These are phyloP conservation scores for Drosophila basisetae DNA, from an alignment of 2,888 invertebrate species.

Conservation along the genomic window DNA sequence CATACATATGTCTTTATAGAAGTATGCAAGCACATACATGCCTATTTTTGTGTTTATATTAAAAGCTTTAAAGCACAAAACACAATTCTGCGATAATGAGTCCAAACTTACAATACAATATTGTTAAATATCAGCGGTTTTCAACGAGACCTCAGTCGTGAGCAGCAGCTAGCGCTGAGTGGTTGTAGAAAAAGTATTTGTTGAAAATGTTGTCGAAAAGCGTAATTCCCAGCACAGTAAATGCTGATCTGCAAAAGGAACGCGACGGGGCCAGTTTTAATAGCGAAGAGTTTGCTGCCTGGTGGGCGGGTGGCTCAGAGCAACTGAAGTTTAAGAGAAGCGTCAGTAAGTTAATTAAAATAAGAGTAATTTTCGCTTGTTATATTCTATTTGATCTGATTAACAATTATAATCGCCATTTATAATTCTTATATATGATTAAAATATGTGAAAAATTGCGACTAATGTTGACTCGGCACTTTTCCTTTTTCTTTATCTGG, in stretches of 20 bases:
- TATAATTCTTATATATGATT: background rate
- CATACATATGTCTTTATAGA: background rate
- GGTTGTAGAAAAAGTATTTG: constrained; percentile 5
- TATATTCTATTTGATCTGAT: background rate
- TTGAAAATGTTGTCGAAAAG: constrained; percentile 52
- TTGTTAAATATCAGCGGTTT: background rate
- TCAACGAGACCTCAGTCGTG: constrained; percentile 20
- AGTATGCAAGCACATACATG: background rate
- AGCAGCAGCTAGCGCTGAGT: constrained; percentile 11
- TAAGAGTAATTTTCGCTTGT: background rate
- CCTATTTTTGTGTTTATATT: background rate
- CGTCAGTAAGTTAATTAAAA: constrained; percentile 52
- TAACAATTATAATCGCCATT: background rate
- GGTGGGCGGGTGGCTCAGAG: constrained; percentile 90
- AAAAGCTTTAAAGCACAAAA: constrained; percentile 12
- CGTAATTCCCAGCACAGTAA: constrained; percentile 85
- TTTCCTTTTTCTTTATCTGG: background rate
- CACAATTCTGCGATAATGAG: background rate
- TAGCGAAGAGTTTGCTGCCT: constrained; percentile 90
- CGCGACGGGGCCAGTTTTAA: constrained; percentile 90
- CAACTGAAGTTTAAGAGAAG: constrained; percentile 82
- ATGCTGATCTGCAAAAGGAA: constrained; percentile 90
- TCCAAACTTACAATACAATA: constrained; percentile 2
- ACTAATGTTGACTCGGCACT: constrained; percentile 55
- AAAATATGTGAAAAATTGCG: background rate